Base-by-base conservation (phyloP, 2,113 vertebrate species). In the Oplegnathus fasciatus region DNA sequence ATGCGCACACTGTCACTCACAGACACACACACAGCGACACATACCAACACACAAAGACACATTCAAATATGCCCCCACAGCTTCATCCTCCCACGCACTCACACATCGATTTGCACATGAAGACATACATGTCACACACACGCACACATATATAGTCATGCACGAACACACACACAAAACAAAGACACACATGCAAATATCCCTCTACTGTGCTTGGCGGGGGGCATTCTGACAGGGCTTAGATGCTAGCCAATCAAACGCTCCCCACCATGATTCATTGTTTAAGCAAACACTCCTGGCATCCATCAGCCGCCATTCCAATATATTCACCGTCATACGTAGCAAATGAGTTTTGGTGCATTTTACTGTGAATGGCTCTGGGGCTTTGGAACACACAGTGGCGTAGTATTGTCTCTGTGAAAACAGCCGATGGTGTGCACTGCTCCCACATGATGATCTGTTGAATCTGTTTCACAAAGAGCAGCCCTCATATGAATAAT, bases 171-270 rank as follows among this genome's bases (percentile, higher is more conserved):
- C 76, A 87, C 85, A 86, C 84, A 89, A 90, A 93, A 91, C 88
- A 95, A 91, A 93, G 81, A 93, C 88, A 89, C 92, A 92, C 90
- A 90, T 87, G 91, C 89, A 94, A 91, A 93, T 92, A 90, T 89
- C 71, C 75, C 69, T 90, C 90, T 86, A 87, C 87, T 88, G 90
- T 90, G 88, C 92, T 93, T 87, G 28, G 88, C 83, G 70, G 94
- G 92, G 89, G 92, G 87, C 32, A 88, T 92, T 86, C 90, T 91
- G 91, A 94, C 91, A 90, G 90, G 85, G 88, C 90, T 91, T 89
- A 84, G 87, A 86, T 88, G 86, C 85, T 82, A 93, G 92, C 94
- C 92, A 92, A 94, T 95, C 89, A 92, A 88, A 90, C 44, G 60
- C 86, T 90, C 87, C 87, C 82, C 77, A 81, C 88, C 84, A 60